A percentile compares a stretch with the other conserved stretches of the same genome.
phyloP scores from a whole-genome alignment of 2,113 vertebrate species.

The Carlito syrichta region DNA sequence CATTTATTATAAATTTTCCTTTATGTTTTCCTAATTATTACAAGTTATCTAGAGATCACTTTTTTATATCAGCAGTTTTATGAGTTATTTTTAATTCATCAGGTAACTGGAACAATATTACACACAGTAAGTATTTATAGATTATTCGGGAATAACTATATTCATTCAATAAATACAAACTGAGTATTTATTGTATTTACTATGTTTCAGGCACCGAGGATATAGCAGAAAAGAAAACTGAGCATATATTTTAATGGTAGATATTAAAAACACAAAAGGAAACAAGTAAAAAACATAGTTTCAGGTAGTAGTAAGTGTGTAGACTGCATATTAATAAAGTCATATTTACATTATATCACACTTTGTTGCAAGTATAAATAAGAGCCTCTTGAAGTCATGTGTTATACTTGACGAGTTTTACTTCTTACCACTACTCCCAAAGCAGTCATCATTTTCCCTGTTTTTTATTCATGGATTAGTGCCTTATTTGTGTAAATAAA shows the following conservation, averaged over 20 bases:
- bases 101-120: background rate
- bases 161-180: background rate
- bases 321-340: background rate
- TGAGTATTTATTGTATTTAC: background rate
- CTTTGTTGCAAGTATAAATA: background rate
- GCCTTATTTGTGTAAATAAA: constrained; percentile 31
- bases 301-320: background rate
- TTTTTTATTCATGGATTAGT: constrained; percentile 34
- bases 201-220: background rate
- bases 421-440: background rate
- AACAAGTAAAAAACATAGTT: background rate
- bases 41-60: background rate
- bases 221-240: background rate
- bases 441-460: background rate
- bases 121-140: background rate
- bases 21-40: background rate
- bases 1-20: background rate
- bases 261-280: constrained; percentile 16
- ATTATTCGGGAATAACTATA: background rate
- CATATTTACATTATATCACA: background rate
- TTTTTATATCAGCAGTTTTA: background rate
- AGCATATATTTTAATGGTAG: background rate
- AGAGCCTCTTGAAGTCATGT: background rate
- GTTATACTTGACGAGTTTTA: background rate
- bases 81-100: background rate